Base-by-base conservation (phyloP, 2,797 vertebrate genomes). In the Diplodus puntazzo region DNA sequence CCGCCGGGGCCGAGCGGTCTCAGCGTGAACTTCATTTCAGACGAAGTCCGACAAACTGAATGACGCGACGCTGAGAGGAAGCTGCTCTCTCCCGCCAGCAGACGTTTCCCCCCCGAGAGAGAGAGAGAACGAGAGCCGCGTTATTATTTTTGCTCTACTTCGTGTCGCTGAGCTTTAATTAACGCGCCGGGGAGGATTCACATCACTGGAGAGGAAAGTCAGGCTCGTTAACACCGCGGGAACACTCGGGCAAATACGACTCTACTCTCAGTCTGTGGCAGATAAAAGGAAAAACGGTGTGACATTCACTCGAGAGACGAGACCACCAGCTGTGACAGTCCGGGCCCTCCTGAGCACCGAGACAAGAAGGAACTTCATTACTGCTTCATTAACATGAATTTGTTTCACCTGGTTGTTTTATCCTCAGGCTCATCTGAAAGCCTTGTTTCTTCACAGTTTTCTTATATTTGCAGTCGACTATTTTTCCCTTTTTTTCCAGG, bases 121-220 rank as follows among this genome's bases (percentile, higher is more conserved):
- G 39, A 39, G 39, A 39, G 50, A 77, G 61, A 53, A 58, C 79
- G 48, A 66, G 42, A 73, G 45, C 62, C 62, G n/a, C 39, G 34
- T 77, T 79, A 55, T 72, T 74, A 71, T 76, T 81, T 39, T 68
- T 62, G 20, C 10, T 70, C 23, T 61, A 20, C 21, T 77, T 79
- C 5, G 2, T 70, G 57, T 81, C 73, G 48, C 54, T 73, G 81
- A 78, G 63, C 68, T 69, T 86, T 75, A 86, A 81, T 83, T 83
- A 80, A 75, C 70, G 57, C 67, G 75, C 66, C 61, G 25, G 55
- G 61, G 58, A 42, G 9, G 50, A 20, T n/a, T 64, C 66, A 60
- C 46, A 48, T 75, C 27, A 46, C 27, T 52, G 65, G 11, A 78
- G 54, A 50, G 65, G 10, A 60, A 49, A 69, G 49, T 73, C 57